Conservation (phyloP, 2,888 invertebrate genomes). For the Gymnoscelis rufifasciata region DNA sequence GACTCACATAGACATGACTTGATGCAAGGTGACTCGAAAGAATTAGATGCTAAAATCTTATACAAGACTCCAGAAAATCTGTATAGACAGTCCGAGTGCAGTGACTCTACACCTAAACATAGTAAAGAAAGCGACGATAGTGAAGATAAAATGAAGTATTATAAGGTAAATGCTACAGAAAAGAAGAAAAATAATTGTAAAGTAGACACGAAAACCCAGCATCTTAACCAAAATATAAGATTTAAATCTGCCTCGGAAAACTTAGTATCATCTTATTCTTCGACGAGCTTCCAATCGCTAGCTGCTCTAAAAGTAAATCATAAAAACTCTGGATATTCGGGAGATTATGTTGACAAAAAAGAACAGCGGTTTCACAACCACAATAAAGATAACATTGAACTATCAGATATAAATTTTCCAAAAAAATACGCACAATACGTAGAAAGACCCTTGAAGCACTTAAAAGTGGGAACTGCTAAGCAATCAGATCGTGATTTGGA, state of each 20-base stretch:
- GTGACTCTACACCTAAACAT: conserved; percentile 28
- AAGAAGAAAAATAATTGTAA: conserved; percentile 39
- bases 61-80: conserved; percentile 44
- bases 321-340: conserved; percentile 25
- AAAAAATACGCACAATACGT: conserved; percentile 26
- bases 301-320: conserved; percentile 31
- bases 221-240: conserved; percentile 32
- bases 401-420: conserved; percentile 19
- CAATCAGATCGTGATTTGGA: conserved; percentile 39
- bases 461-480: conserved; percentile 33
- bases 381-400: conserved; percentile 30
- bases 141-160: conserved; percentile 11
- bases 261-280: conserved; percentile 36
- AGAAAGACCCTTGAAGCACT: conserved; percentile 24
- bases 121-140: conserved; percentile 14
- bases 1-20: conserved; percentile 29
- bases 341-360: conserved; percentile 27
- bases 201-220: conserved; percentile 26
- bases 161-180: conserved; percentile 20
- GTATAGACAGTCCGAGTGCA: conserved; percentile 40
- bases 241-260: conserved; percentile 39
- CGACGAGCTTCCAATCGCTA: conserved; percentile 49
- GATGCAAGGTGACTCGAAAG: conserved; percentile 28
- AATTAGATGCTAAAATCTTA: conserved; percentile 43
- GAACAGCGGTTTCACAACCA: conserved; percentile 22